A percentile compares a stretch with the other conserved stretches of the same genome.
Conservation (phyloP, 1,140 invertebrate species). For the Dolichoris vasculosae region DNA sequence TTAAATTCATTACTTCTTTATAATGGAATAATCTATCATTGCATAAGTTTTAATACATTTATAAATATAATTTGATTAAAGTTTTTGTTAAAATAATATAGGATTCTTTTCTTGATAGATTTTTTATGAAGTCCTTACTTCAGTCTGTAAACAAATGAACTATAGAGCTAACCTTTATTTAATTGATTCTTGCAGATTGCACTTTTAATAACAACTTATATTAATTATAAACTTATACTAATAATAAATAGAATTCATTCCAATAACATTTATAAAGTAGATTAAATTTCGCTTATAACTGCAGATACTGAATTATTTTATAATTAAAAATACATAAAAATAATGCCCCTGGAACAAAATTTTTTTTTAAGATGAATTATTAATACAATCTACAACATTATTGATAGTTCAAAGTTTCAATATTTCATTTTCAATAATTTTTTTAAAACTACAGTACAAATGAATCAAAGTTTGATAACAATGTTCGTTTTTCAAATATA, state of each 20-base stretch:
- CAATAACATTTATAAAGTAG: not conserved
- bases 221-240: no score
- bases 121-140: not conserved
- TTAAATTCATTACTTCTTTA: not conserved
- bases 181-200: not conserved
- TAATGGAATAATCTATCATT: not conserved
- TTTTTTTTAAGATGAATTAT: not conserved
- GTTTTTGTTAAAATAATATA: not conserved
- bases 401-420: not conserved
- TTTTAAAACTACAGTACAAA: no score
- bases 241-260: no score
- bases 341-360: not conserved
- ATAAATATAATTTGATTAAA: not conserved
- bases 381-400: not conserved
- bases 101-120: not conserved
- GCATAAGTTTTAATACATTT: not conserved
- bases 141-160: constrained; percentile 6
- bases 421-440: no score
- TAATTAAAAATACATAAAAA: not conserved
- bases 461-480: no score
- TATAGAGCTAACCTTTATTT: not conserved
- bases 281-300: not conserved
- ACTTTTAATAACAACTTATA: no score
- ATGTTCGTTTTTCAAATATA: no score
- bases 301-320: not conserved